Evolutionary conservation across 1,140 invertebrate species (phyloP).

Genomic region (Heliconius hewitsoni): DNA sequence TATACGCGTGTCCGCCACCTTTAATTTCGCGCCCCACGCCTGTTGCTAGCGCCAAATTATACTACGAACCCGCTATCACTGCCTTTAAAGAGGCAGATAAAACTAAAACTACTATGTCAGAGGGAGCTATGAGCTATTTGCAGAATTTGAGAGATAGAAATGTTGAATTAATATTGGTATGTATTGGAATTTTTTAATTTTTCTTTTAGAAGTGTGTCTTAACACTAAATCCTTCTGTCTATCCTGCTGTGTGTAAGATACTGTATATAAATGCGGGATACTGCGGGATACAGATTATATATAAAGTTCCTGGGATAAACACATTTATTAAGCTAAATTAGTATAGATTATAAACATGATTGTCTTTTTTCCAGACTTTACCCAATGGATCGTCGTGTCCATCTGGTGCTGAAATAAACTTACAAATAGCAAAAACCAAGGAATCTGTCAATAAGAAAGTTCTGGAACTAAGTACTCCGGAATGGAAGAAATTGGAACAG

Average conservation of each 20-base stretch:
- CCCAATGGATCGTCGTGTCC: conserved; percentile 34
- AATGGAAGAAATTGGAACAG: conserved; percentile 62
- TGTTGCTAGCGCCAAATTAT: neutral
- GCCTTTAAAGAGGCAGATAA: neutral
- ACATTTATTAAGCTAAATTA: too few species aligned
- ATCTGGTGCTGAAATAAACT: conserved; percentile 47
- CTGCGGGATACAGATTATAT: too few species aligned
- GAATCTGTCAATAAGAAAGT: conserved; percentile 50
- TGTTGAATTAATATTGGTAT: conserved; percentile 53
- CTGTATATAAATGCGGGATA: too few species aligned
- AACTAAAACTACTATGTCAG: conserved; percentile 30
- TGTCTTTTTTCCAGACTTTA: conserved; percentile 21
- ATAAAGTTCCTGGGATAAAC: too few species aligned
- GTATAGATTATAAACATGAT: neutral
- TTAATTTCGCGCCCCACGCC: neutral
- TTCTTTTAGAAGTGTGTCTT: neutral
- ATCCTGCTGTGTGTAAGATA: too few species aligned
- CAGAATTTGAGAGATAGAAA: conserved; percentile 46
- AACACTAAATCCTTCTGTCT: too few species aligned
- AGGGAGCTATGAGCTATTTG: conserved; percentile 44
- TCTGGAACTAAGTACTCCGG: conserved; percentile 54
- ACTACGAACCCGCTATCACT: neutral
- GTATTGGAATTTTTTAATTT: conserved; percentile 2
- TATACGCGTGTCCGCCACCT: conserved; percentile 54
- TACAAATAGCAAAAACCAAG: conserved; percentile 48